Percentiles rank a stretch among this genome's conserved stretches.
Evolutionary conservation across 2,888 invertebrate genomes (phyloP).

Genomic region (Prosopocoilus inquinatus): DNA sequence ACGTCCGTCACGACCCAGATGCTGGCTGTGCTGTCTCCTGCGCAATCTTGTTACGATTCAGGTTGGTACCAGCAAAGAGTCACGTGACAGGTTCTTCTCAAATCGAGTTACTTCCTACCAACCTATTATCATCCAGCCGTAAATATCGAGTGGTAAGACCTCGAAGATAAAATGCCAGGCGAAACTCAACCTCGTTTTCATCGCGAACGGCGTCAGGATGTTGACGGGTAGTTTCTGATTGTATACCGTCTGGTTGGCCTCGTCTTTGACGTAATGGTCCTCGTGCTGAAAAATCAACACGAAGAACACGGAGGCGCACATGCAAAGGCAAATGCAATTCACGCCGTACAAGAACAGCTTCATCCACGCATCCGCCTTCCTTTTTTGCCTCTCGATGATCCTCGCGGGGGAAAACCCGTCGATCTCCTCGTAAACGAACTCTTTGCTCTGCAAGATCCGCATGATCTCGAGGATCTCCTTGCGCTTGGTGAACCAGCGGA

Average conservation of each 20-base stretch:
- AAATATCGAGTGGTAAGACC: constrained; percentile 22
- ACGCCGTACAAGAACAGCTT: constrained; percentile 23
- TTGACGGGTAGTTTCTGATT: constrained; percentile 28
- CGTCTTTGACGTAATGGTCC: constrained; percentile 16
- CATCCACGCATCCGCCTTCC: constrained; percentile 24
- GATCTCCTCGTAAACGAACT: constrained; percentile 18
- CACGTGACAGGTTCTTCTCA: no score
- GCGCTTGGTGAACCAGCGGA: constrained; percentile 21
- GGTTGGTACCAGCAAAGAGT: no score
- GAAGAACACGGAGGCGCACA: constrained; percentile 22
- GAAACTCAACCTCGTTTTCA: constrained; percentile 19
- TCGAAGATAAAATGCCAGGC: constrained; percentile 25
- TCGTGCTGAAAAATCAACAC: constrained; percentile 21
- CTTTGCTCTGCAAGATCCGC: constrained; percentile 13
- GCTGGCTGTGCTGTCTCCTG: no score
- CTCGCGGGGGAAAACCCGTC: constrained; percentile 1
- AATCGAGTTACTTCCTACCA: no score
- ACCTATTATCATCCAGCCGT: constrained; percentile 29
- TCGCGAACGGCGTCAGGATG: constrained; percentile 21
- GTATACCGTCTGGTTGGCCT: constrained; percentile 22
- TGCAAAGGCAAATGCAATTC: constrained; percentile 26
- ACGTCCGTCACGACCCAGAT: no score
- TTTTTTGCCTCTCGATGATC: constrained; percentile 15
- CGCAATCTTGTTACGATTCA: no score
- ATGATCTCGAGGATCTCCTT: constrained; percentile 19